Evolutionary conservation across 2,888 invertebrate species (phyloP), one percentile per base, ranked within the genome.

Genomic region (Drosophila pseudotakahashii): DNA sequence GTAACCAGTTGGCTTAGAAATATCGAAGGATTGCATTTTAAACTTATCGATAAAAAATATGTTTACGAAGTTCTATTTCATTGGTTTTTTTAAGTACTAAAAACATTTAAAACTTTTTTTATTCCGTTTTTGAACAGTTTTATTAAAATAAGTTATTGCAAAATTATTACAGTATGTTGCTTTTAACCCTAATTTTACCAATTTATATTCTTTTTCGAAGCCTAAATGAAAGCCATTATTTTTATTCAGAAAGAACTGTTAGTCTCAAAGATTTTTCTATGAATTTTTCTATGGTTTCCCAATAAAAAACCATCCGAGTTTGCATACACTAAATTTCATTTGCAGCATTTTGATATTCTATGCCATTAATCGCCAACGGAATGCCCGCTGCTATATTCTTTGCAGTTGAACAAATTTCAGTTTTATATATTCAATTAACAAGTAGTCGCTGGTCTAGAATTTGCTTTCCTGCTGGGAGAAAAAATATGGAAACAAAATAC

Each of bases 351-450:
- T 11, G 19, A 19, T 30, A 41, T 59, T 23, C 14, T 23, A 42
- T 32, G 64, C 32, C 55, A 34, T 69, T 16, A 45, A 52, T 64
- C 44, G 39, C 30, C 30, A 50, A 30, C 39, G 32, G 23, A 14
- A 41, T 63, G 67, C 30, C 51, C 9, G 67, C 36, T 67, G 10
- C 37, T 14, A 30, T 48, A 32, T 23, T 19, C 39, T 16, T 47
- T 16, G 32, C n/a, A 32, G 30, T 16, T 26, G 23, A 66, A 54
- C 11, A 39, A 66, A 54, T 69, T 69, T 39, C 16, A 16, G 26
- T 54, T 69, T 39, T 69, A 69, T 64, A 39, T 69, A 66, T 69
- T 69, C 69, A 66, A 69, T 66, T 66, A 66, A 69, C 34, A 53
- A 34, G 34, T 34, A 45, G 50, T 32, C 45, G 34, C 36, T 51